These are phyloP conservation scores for Meriones psammophilus DNA, from an alignment of 2,797 vertebrate species.

Conservation along the genomic window DNA sequence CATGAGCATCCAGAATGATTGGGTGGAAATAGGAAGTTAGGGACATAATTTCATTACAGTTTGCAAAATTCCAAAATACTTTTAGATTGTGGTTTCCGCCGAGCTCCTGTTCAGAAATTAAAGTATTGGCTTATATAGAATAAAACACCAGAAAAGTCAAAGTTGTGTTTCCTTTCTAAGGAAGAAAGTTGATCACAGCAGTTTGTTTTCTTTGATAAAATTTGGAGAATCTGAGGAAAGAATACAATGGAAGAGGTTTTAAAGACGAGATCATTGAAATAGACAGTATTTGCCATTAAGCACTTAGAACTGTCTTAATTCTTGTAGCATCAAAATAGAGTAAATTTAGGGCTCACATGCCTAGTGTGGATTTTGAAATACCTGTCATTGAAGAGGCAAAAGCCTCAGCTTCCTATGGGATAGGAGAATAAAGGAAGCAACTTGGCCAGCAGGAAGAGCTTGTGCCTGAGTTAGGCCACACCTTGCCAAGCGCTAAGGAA, in stretches of 20 bases:
- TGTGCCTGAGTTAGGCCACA: background rate
- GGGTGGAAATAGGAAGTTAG: conserved; percentile 65
- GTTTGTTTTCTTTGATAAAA: conserved; percentile 64
- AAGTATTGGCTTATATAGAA: conserved; percentile 52
- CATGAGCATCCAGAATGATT: conserved; percentile 43
- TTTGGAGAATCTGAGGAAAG: conserved; percentile 36
- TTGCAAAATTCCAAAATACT: conserved; percentile 65
- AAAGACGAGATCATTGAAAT: conserved; percentile 51
- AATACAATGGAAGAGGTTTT: conserved; percentile 59
- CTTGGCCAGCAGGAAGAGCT: background rate
- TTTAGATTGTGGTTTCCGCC: conserved; percentile 59
- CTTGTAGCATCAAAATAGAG: background rate
- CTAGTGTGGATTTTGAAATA: conserved; percentile 34
- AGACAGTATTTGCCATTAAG: conserved; percentile 48
- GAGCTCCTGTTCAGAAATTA: conserved; percentile 70
- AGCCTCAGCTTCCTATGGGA: background rate
- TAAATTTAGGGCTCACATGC: conserved; percentile 42
- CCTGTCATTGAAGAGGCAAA: conserved; percentile 16
- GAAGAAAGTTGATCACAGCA: background rate
- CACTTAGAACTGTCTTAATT: conserved; percentile 51
- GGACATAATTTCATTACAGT: conserved; percentile 38
- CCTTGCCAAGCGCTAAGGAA: background rate
- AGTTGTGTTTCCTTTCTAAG: conserved; percentile 45
- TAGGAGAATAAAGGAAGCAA: background rate
- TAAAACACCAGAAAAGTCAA: conserved; percentile 50